Base-by-base conservation (phyloP, 2,797 vertebrate species). In the Anisognathus igniventris region DNA sequence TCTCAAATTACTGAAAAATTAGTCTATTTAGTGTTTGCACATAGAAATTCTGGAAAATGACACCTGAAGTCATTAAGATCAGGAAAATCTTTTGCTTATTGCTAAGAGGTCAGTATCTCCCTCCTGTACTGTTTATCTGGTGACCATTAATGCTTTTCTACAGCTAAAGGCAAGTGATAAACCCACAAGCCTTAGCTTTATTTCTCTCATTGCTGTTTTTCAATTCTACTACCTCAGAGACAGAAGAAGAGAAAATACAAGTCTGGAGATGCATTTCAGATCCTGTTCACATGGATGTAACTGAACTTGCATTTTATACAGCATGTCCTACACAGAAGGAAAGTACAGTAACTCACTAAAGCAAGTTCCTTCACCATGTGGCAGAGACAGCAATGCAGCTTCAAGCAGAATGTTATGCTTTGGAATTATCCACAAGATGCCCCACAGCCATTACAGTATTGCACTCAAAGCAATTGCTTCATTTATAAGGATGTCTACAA, bases 1-100 rank as follows among this genome's bases (percentile, higher is more conserved):
- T 50, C 77, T 92, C 65, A 62, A 88, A 57, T 79, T 88, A 80
- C 13, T 73, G 75, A 90, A 70, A 92, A 92, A 88, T 85, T 27
- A 6, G 44, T 72, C 27, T 70, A 62, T 37, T 79, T 40, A 64
- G 37, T 35, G 21, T 62, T 65, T 90, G 58, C 15, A 64, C 22
- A 40, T 0, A 72, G 23, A 79, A 50, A 61, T 93, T 77, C 66
- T 53, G 27, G 31, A 72, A 89, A 90, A 78, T 1, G 2, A 56
- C 15, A 85, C 25, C 37, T 78, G 6, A 92, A 48, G 51, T 75
- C 61, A 65, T 45, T 72, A 86, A 60, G 31, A 11, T 17, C 35
- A 86, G 4, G 18, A 50, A 86, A 90, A 89, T 9, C 15, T 23
- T 31, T 53, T 2, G 1, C 50, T 84, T 86, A 47, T 58, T 62